A percentile compares a stretch with the other conserved stretches of the same genome.
Conservation (phyloP, 2,113 vertebrate genomes). For the Donacobius atricapilla region DNA sequence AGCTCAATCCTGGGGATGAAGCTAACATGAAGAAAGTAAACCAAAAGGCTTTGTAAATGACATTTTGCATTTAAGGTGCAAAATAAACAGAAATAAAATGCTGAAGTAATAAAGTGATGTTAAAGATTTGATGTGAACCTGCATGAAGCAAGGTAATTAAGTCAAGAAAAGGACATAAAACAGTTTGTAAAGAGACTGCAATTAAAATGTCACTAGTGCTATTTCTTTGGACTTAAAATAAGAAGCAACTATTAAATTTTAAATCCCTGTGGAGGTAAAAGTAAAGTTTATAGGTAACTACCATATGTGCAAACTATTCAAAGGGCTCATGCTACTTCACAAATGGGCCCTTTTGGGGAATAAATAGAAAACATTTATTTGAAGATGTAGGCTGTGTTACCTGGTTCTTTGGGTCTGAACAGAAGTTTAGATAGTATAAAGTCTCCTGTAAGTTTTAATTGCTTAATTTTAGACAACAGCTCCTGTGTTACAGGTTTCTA, state of each 20-base stretch:
- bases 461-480: background rate
- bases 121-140: constrained; percentile 21
- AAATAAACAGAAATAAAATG: constrained; percentile 32
- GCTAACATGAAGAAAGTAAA: constrained; percentile 20
- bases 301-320: background rate
- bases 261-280: background rate
- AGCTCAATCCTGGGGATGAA: background rate
- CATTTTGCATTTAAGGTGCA: background rate
- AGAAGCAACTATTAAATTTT: background rate
- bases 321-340: background rate
- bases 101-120: background rate
- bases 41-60: constrained; percentile 8
- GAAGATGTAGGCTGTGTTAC: background rate
- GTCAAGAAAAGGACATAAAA: constrained; percentile 12
- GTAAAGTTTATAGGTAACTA: constrained; percentile 20
- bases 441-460: background rate
- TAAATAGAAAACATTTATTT: background rate
- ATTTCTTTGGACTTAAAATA: constrained; percentile 5
- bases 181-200: constrained; percentile 50
- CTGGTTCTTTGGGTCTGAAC: background rate
- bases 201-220: constrained; percentile 35
- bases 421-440: background rate
- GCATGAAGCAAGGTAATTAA: constrained; percentile 21
- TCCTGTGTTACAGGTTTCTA: background rate
- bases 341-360: background rate